Evolutionary conservation across 1,140 invertebrate species (phyloP), one percentile per base, ranked within the genome.

Genomic region (Drosophila hydei): DNA sequence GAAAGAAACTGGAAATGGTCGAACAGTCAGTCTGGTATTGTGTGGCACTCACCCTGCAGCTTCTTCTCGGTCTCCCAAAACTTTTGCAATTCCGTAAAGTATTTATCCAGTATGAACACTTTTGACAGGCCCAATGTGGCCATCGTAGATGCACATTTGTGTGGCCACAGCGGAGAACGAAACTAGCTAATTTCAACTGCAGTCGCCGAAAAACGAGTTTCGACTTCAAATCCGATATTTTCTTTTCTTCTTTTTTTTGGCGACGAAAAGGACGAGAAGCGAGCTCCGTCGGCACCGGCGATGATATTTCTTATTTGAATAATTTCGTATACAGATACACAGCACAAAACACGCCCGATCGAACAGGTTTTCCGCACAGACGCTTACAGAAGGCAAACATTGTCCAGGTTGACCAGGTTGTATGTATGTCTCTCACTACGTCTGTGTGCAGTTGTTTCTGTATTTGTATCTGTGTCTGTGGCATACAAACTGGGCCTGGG

Each of bases 61-160:
- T 97, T 97, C 93, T 97, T 97, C 92, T 98, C 97, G 55, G 97
- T 98, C 93, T 98, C 97, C 97, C 97, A 98, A 93, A 97, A 98
- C 93, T 98, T 98, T 92, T 98, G 97, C 92, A 98, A 93, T 93
- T 98, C 97, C 70, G 96, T 98, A 92, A 98, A 98, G 93, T 98
- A 98, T 92, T 98, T 98, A 95, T 98, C 97, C 94, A 98, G 94
- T 92, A 98, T 98, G 94, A 98, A 98, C 92, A 98, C 97, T 94
- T 98, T 98, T 89, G 96, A 97, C 74, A 97, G 95, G 93, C 97
- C 97, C 92, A 98, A 94, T 91, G 97, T 97, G 94, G 96, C 96
- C 91, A 91, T 91, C 72, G 78, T 91, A 89, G 72, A 80, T 84
- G 79, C 64, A 91, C 89, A 91, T 91, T 91, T 87, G 89, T 85